Evolutionary conservation across 2,113 vertebrate genomes (phyloP).

Genomic region (Cyprinodon variegatus): DNA sequence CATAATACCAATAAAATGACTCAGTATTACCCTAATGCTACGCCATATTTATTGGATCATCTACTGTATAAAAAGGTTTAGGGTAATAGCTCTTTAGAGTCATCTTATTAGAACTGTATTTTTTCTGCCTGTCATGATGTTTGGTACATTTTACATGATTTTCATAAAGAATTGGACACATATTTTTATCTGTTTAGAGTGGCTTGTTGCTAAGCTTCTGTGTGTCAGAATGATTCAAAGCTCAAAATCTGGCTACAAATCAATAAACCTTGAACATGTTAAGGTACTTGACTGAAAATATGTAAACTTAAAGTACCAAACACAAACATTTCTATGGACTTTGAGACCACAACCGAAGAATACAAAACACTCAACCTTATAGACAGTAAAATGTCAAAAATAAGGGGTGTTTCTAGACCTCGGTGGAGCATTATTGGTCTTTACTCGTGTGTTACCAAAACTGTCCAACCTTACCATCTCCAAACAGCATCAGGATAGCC

Average conservation of each 20-base stretch:
- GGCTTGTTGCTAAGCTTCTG: background rate
- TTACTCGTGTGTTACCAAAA: background rate
- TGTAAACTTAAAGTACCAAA: background rate
- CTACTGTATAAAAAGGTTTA: no score
- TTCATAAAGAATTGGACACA: background rate
- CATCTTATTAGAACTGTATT: background rate
- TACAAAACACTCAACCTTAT: no score
- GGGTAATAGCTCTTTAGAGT: background rate
- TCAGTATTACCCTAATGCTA: no score
- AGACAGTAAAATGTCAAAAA: background rate
- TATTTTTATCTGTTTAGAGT: background rate
- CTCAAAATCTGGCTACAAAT: no score
- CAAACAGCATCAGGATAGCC: slow-evolving; percentile 96
- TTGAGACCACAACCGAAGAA: no score
- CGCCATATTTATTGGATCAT: no score
- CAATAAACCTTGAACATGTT: no score
- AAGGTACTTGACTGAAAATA: no score
- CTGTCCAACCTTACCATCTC: slow-evolving; percentile 83
- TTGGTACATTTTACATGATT: background rate
- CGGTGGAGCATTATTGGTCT: background rate
- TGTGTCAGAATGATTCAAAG: no score
- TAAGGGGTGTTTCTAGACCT: background rate
- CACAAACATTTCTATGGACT: background rate
- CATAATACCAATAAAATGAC: no score
- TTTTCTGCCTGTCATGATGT: background rate